Evolutionary conservation across 2,797 vertebrate genomes (phyloP).

Genomic region (Sternarchorhynchus goeldii): DNA sequence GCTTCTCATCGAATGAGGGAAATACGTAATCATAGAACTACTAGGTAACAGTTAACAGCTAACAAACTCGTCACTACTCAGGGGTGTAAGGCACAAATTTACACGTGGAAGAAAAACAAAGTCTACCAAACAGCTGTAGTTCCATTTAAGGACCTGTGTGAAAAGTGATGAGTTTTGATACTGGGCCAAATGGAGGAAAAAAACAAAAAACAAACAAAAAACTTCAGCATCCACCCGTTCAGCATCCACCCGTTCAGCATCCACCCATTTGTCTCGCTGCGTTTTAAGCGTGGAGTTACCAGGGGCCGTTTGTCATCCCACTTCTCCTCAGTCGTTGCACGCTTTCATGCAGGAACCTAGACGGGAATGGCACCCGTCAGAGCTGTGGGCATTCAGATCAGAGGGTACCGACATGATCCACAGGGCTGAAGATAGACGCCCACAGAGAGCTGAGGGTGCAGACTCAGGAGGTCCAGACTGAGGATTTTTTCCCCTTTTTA

Average conservation of each 20-base stretch:
- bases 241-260: constrained; percentile 1
- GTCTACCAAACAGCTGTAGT: constrained; percentile 73
- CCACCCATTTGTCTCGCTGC: constrained; percentile 19
- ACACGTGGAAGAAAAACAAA: constrained; percentile 95
- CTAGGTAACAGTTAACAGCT: constrained; percentile 82
- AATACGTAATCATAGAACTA: constrained; percentile 74
- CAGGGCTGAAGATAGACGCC: constrained; percentile 74
- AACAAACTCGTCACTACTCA: constrained; percentile 94
- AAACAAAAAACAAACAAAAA: no score
- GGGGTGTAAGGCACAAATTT: constrained; percentile 99
- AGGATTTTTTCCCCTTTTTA: constrained; percentile 36
- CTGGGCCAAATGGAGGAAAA: constrained; percentile 30
- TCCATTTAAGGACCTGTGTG: constrained; percentile 75
- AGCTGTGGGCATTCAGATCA: constrained; percentile 82
- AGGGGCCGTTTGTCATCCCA: constrained; percentile 31
- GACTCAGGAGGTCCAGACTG: constrained; percentile 60
- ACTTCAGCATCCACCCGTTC: neutral
- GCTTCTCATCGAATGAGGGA: constrained; percentile 75
- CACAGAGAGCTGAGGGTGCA: constrained; percentile 69
- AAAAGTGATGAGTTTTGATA: constrained; percentile 51
- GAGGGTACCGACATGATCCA: constrained; percentile 82
- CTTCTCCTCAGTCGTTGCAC: constrained; percentile 60
- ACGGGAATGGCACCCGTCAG: constrained; percentile 82
- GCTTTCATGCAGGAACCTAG: constrained; percentile 86
- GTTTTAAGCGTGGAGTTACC: constrained; percentile 48